Evolutionary conservation across 2,888 invertebrate species (phyloP), one percentile per base, ranked within the genome.

Genomic region (Brachycybe producta): DNA sequence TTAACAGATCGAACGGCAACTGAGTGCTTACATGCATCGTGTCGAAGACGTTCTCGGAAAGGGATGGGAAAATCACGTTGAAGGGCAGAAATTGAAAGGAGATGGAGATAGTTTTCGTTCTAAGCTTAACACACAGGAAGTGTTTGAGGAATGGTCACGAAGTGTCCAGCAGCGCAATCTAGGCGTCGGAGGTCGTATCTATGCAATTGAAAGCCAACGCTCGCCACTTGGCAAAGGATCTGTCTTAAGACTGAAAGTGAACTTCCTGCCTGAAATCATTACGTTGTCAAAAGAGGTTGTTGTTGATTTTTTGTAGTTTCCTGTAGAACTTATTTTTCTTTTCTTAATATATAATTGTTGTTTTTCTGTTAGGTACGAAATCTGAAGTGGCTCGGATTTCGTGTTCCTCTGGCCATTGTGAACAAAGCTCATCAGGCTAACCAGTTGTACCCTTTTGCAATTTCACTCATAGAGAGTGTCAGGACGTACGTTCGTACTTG

Each of bases 371-470:
- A 74, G 73, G 74, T 94, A 27, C 78, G 95, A 43, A 94, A 97
- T 69, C 75, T 97, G 64, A 90, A 94, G 65, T 90, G 86, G 67
- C 75, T 97, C 48, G 92, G 92, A 55, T 95, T 94, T 71, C 81
- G 98, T 58, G 92, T 98, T 30, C 98, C 97, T 1, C 70, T 99
- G 61, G 88, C 92, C 0, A 97, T 98, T 57, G 94, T 98, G 27
- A 99, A 98, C 71, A 97, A 95, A 67, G 97, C 98, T 3, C 97
- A 98, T 70, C 94, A 94, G 67, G 95, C 95, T 1, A 95, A 95
- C 68, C 92, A 94, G 66, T 79, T 95, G 13, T 98, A 98, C 67
- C 98, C 98, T 0, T 97, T 90, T 72, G 98, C 97, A 17, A 97
- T 98, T 61, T 97, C 95, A 1, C 75, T 98, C 56, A 94, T 95